Evolutionary conservation across 2,113 vertebrate genomes (phyloP).

Genomic region (Myiopsitta monachus): DNA sequence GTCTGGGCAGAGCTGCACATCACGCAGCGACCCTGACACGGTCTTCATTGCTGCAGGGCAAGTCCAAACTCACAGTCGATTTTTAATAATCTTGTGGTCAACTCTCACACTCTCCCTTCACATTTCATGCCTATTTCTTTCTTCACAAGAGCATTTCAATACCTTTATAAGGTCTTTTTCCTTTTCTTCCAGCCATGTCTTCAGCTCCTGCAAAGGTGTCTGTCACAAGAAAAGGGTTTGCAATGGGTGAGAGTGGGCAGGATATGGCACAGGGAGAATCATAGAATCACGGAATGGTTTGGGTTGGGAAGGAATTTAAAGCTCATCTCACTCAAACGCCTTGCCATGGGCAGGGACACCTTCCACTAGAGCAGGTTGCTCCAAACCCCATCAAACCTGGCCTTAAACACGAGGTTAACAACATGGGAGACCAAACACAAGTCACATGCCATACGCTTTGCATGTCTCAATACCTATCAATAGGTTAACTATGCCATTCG

Average conservation of each 20-base stretch:
- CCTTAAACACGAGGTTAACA: not conserved
- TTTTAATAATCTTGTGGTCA: not conserved
- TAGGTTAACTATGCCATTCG: not conserved
- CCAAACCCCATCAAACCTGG: not conserved
- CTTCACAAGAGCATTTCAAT: not conserved
- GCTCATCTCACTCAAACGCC: not conserved
- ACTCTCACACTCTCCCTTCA: not conserved
- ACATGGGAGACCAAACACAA: not conserved
- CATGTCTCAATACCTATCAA: not conserved
- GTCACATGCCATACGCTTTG: not conserved
- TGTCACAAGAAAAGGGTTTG: not conserved
- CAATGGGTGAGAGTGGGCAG: not conserved
- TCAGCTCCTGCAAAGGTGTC: not conserved
- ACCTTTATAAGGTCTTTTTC: not conserved
- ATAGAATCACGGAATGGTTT: not conserved
- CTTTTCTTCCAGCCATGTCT: not conserved
- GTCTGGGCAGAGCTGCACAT: not conserved
- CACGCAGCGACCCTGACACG: not conserved
- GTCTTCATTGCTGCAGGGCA: not conserved
- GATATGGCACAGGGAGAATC: not conserved
- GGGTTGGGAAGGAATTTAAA: not conserved
- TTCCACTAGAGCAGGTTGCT: not conserved
- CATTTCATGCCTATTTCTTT: not conserved
- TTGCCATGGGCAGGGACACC: not conserved
- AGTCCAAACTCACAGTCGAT: not conserved